Evolutionary conservation across 2,113 vertebrate species (phyloP).

Genomic region (Rynchops niger): DNA sequence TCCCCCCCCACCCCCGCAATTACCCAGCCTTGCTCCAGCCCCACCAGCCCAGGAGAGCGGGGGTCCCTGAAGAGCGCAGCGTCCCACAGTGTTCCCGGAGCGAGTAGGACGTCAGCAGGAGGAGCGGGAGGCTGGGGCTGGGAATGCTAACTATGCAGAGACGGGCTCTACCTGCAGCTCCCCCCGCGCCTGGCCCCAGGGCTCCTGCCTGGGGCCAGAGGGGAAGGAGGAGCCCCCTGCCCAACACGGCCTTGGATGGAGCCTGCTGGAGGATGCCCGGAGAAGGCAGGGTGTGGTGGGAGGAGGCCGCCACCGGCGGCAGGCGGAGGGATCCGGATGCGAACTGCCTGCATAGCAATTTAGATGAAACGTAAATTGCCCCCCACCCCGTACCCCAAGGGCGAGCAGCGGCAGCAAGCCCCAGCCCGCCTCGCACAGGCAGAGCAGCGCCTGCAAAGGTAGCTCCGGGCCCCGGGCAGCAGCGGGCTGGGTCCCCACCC

Average conservation of each 20-base stretch:
- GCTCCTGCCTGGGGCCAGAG: neutral
- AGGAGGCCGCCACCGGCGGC: neutral
- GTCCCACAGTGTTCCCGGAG: fast-evolving
- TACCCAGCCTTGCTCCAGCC: neutral
- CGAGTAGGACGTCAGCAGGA: neutral
- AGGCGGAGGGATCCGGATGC: neutral
- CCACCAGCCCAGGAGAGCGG: neutral
- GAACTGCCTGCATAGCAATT: neutral
- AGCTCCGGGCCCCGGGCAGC: neutral
- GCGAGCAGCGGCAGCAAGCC: neutral
- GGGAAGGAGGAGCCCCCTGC: neutral
- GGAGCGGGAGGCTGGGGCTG: neutral
- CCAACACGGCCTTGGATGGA: neutral
- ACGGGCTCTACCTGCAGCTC: slow-evolving; percentile 28
- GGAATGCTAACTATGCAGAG: slow-evolving; percentile 55
- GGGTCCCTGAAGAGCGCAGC: neutral
- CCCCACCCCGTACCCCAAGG: neutral
- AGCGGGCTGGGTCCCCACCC: neutral
- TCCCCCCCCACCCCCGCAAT: fast-evolving
- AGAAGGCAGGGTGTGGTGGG: neutral
- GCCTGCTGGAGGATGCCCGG: neutral
- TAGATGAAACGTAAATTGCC: neutral
- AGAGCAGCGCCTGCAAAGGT: neutral
- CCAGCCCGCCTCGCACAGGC: neutral
- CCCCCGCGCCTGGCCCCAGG: neutral